phyloP scores from a whole-genome alignment of 2,888 invertebrate genomes.

The Rosalia funebris region DNA sequence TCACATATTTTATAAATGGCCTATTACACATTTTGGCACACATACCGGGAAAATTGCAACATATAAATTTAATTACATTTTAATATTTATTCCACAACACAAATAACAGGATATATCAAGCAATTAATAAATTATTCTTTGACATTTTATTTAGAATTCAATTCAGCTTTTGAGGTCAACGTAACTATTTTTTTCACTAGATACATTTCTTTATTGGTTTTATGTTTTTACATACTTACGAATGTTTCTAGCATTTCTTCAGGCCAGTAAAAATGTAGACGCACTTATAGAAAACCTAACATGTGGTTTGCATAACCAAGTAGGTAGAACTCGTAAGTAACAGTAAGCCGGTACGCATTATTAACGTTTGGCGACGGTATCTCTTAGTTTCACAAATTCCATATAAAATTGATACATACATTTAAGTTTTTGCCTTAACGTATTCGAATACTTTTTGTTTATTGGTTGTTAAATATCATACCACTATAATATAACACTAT shows the following conservation, averaged over 20 bases:
- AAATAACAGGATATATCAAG: constrained; percentile 24
- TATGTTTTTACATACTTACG: constrained; percentile 1
- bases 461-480: too few species aligned
- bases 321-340: too few species aligned
- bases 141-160: constrained; percentile 29
- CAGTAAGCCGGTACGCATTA: too few species aligned
- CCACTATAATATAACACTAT: too few species aligned
- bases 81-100: constrained; percentile 33
- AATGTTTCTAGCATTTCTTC: neutral
- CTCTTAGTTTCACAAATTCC: too few species aligned
- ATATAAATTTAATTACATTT: constrained; percentile 29
- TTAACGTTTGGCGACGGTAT: too few species aligned
- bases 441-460: too few species aligned
- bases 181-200: constrained; percentile 21
- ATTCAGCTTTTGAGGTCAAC: constrained; percentile 23
- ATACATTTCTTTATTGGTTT: constrained; percentile 10
- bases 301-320: neutral
- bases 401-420: too few species aligned
- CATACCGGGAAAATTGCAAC: constrained; percentile 28
- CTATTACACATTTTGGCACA: constrained; percentile 12
- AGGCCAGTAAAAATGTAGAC: neutral
- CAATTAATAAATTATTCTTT: constrained; percentile 29
- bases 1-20: constrained; percentile 9
- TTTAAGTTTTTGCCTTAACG: too few species aligned
- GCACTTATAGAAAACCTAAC: neutral